Base-by-base conservation (phyloP, 2,797 vertebrate genomes). In the Coracias cyanogaster region DNA sequence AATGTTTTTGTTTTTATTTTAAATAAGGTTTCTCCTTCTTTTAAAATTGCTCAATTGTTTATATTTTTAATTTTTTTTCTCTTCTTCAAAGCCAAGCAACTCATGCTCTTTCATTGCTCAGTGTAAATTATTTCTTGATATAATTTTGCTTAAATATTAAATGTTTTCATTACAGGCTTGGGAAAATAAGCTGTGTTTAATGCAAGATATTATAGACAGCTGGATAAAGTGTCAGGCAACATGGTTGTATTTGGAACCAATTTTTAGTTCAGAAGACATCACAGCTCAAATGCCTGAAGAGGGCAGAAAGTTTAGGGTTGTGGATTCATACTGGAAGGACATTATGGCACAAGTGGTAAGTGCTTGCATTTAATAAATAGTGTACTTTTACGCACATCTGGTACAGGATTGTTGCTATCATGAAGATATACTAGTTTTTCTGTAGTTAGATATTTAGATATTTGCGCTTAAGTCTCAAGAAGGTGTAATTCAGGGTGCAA, bases 181-280 rank as follows among this genome's bases (percentile, higher is more conserved):
- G 99, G 99, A 98, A 96, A 98, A 98, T 48, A 99, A 98, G 92
- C 96, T 99, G n/a, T n/a, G 98, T 86, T 96, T 96, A 33, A 98
- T 99, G 96, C 99, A 99, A 96, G 98, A 99, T 65, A 99, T 99
- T 94, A 69, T 99, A 87, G 99, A 99, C 90, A 97, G 97, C 77
- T 99, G 99, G 98, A 94, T 99, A 90, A 98, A 98, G 93, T 99
- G 99, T 92, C 99, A 99, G 96, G 95, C 97, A 49, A 99, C 98
- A 0, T 99, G 99, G 99, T 97, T 99, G 19, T 99, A 99, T 96
- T 98, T 99, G 28, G 99, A 99, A 84, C 99, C 99, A 35, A 99
- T 99, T 97, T 99, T 99, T 97, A 99, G 99, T 98, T 99, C 99
- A 5, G 98, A 99, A 96, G 99, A 99, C 91, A 99, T 99, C 90